These are phyloP conservation scores for Lepidurus apus DNA, from an alignment of 1,140 invertebrate genomes.

Conservation along the genomic window DNA sequence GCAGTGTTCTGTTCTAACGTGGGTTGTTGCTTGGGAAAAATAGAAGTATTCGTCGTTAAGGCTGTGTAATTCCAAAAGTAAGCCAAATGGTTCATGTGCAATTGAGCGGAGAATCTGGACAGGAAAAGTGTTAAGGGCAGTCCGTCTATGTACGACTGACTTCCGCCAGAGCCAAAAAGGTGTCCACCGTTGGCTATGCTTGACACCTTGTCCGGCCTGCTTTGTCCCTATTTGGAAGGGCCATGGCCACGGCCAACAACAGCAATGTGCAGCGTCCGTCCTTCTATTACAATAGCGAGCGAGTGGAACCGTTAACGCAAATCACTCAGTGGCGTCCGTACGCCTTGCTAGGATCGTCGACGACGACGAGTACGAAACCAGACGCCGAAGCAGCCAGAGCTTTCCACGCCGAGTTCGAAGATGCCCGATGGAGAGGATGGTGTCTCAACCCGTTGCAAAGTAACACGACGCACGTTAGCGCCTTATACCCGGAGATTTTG, in stretches of 20 bases:
- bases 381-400: neutral
- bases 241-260: slow-evolving; percentile 12
- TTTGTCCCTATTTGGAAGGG: neutral
- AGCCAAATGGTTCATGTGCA: neutral
- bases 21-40: no score
- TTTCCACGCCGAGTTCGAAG: neutral
- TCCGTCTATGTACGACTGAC: neutral
- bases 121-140: neutral
- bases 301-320: neutral
- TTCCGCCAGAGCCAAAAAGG: neutral
- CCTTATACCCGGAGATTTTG: slow-evolving; percentile 85
- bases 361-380: neutral
- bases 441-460: slow-evolving; percentile 17
- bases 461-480: slow-evolving; percentile 67
- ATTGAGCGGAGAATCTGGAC: neutral
- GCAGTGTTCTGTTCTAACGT: neutral
- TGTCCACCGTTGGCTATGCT: neutral
- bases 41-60: no score
- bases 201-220: neutral
- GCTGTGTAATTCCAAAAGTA: no score
- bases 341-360: neutral
- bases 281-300: neutral
- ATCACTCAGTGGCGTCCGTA: neutral
- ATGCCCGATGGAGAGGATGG: neutral
- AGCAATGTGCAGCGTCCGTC: neutral